Evolutionary conservation across 2,888 invertebrate species (phyloP).

Genomic region (Spilarctia lutea): DNA sequence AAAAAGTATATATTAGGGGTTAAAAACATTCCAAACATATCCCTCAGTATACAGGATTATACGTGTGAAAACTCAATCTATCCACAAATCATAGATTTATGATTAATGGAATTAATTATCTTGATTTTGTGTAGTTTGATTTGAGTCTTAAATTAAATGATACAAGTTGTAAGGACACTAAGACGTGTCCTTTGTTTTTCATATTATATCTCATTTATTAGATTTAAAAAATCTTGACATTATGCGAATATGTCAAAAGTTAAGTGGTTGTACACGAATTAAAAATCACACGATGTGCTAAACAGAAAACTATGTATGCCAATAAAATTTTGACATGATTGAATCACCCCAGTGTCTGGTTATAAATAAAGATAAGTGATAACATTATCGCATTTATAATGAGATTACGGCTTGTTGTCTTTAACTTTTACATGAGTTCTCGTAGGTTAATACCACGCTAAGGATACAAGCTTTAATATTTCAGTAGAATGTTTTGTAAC

Average conservation of each 20-base stretch:
- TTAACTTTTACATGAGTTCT: neutral
- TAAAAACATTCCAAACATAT: no score
- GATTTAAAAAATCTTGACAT: no score
- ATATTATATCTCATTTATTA: no score
- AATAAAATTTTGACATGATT: neutral
- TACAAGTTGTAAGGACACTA: no score
- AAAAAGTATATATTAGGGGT: no score
- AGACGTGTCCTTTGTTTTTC: no score
- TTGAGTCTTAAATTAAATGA: no score
- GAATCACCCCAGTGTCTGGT: neutral
- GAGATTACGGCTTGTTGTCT: neutral
- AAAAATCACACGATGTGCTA: neutral
- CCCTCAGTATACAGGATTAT: no score
- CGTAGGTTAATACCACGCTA: neutral
- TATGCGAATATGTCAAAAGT: no score
- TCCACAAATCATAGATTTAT: neutral
- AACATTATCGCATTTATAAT: neutral
- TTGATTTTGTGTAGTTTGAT: no score
- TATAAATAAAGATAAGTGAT: neutral
- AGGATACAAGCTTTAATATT: constrained; percentile 20
- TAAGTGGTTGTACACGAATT: no score
- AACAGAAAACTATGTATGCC: neutral
- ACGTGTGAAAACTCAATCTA: neutral
- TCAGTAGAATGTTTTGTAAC: constrained; percentile 17
- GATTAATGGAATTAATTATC: no score